Base-by-base conservation (phyloP, 2,113 vertebrate genomes). In the Thamnaconus septentrionalis region DNA sequence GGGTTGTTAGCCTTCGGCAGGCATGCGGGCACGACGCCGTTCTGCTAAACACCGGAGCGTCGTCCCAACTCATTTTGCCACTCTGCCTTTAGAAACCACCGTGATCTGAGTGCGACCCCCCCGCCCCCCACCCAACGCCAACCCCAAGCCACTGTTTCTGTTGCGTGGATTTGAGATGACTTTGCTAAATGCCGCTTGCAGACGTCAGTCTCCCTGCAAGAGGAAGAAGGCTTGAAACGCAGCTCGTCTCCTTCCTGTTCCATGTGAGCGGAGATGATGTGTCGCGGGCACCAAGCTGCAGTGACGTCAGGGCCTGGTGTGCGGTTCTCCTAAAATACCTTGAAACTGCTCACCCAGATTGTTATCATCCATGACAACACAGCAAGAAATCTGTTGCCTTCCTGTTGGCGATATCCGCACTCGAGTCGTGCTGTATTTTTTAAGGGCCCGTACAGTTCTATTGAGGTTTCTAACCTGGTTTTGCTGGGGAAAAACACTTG, bases 1-100 rank as follows among this genome's bases (percentile, higher is more conserved):
- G 80, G 79, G 83, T 83, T 88, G 89, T 90, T 91, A 86, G 87
- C 79, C 81, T 80, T 60, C 73, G 49, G 75, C 89, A 75, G 77
- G 79, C 66, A 72, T 72, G 81, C 73, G 76, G 78, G 56, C 39
- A 0, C 44, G 73, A 59, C 57, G 61, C 66, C 59, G 75, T 72
- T 72, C 66, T 69, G 44, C 66, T 56, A 2, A 31, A 60, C 59
- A 5, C 49, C 8, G 56, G 50, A 39, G 56, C 74, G 75, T 68
- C 61, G 68, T 53, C 76, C 75, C 59, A 40, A 56, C 69, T 70
- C 64, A 40, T 50, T 75, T 75, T 31, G 18, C 18, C 2, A 31
- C 18, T 31, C 18, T 31, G 18, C 18, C 18, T 31, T 31, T 31
- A 31, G 18, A 31, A 31, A 31, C 18, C 18, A 31, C 18, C 18